Conservation (phyloP, 30 jellyfish, hydroid and myxozoan genomes). For the Aurelia aurita complex sp. Pacific region DNA sequence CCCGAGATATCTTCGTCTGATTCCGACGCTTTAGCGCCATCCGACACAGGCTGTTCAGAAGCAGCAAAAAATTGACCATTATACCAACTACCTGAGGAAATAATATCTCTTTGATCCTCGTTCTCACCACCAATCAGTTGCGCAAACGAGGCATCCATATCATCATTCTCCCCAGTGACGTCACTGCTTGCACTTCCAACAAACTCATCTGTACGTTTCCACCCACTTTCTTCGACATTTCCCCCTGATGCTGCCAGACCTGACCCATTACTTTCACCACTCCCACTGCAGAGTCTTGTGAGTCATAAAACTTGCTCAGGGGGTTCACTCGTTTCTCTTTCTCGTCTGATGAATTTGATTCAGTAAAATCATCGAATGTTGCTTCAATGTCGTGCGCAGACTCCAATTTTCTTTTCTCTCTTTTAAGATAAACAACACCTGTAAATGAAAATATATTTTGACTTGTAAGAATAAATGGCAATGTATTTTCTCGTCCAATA, state of each 20-base stretch:
- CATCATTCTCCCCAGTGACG: conserved; percentile 6
- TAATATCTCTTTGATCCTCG: conserved; percentile 9
- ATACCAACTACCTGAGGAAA: too few species aligned
- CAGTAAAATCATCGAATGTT: background rate
- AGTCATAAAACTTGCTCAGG: conserved; percentile 8
- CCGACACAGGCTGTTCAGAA: background rate
- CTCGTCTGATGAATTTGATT: background rate
- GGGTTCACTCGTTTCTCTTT: background rate
- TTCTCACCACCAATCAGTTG: conserved; percentile 22
- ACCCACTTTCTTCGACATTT: background rate
- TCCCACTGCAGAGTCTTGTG: conserved; percentile 36
- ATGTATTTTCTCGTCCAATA: background rate
- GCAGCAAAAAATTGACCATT: too few species aligned
- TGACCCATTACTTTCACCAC: conserved; percentile 21
- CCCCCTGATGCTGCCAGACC: background rate
- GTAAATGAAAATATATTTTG: background rate
- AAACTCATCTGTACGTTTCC: background rate
- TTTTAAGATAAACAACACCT: conserved; percentile 32
- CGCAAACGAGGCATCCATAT: conserved; percentile 50
- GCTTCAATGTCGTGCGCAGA: conserved; percentile 13
- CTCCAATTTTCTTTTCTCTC: conserved; percentile 40
- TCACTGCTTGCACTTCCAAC: conserved; percentile 28
- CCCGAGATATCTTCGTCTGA: background rate
- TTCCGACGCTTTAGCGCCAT: background rate
- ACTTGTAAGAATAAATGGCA: background rate